phyloP scores from a whole-genome alignment of 2,888 invertebrate species.

The Cephus runcator region DNA sequence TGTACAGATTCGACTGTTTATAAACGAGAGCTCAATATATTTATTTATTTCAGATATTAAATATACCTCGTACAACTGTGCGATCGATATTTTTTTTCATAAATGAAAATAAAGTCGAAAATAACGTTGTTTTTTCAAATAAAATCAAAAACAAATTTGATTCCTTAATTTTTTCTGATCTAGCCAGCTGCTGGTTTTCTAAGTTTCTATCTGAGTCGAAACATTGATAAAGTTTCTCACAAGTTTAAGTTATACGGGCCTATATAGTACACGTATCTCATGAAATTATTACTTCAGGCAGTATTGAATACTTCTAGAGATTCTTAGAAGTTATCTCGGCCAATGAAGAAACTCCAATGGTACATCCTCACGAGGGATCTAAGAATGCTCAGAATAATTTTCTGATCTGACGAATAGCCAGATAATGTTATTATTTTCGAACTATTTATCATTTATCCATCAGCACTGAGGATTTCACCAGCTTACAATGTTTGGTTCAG shows the following conservation, averaged over 20 bases:
- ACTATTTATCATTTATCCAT: not conserved
- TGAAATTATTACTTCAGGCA: no score
- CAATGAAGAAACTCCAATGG: not conserved
- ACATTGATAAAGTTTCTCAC: not conserved
- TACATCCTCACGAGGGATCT: not conserved
- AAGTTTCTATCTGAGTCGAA: not conserved
- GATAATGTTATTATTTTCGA: not conserved
- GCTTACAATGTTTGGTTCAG: not conserved
- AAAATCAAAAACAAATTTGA: not conserved
- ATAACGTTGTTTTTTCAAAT: not conserved
- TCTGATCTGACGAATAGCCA: not conserved
- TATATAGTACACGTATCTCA: not conserved
- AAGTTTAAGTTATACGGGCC: not conserved
- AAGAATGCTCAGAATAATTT: not conserved
- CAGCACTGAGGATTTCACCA: not conserved
- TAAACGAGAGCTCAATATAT: no score
- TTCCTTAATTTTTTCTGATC: not conserved
- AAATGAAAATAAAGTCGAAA: not conserved
- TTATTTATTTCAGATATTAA: no score
- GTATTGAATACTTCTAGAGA: no score
- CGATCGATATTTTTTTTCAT: not conserved
- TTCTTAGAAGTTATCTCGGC: no score
- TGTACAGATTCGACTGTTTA: no score
- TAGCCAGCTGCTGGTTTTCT: not conserved
- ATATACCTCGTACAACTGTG: not conserved